These are phyloP conservation scores for Enteromius paludinosus DNA, from an alignment of 2,797 vertebrate species.

Conservation along the genomic window DNA sequence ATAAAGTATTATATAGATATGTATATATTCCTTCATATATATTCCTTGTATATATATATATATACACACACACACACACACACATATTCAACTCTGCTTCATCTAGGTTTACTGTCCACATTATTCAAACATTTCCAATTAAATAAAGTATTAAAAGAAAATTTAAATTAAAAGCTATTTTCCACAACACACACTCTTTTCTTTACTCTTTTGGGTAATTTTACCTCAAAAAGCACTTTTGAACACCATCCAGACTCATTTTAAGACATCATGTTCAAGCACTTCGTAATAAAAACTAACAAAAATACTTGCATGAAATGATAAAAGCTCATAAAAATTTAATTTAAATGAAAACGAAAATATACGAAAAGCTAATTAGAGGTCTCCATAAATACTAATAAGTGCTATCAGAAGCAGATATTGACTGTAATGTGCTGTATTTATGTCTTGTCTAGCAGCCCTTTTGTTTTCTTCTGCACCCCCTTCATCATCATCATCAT, in stretches of 20 bases:
- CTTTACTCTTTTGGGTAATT: background rate
- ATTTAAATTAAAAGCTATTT: background rate
- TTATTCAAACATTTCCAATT: background rate
- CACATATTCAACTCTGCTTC: background rate
- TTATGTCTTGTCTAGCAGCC: background rate
- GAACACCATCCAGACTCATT: background rate
- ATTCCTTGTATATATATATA: too few relatives aligned
- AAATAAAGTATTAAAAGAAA: background rate
- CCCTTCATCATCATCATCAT: background rate
- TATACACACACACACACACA: too few relatives aligned
- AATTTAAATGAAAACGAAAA: background rate
- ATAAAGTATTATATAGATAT: too few relatives aligned
- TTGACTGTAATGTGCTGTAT: background rate
- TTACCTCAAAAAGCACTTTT: background rate
- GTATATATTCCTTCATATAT: too few relatives aligned
- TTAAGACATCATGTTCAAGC: background rate
- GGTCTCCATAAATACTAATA: background rate
- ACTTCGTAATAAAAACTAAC: background rate
- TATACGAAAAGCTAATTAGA: background rate
- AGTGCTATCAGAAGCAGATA: background rate
- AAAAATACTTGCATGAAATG: background rate
- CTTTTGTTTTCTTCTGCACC: slow-evolving; percentile 7
- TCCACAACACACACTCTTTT: background rate
- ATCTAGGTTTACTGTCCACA: background rate
- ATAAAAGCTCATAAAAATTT: too few relatives aligned